Percentiles rank a stretch among this genome's conserved stretches.
Evolutionary conservation across 2,113 vertebrate genomes (phyloP).

Genomic region (Triplophysa tibetana): DNA sequence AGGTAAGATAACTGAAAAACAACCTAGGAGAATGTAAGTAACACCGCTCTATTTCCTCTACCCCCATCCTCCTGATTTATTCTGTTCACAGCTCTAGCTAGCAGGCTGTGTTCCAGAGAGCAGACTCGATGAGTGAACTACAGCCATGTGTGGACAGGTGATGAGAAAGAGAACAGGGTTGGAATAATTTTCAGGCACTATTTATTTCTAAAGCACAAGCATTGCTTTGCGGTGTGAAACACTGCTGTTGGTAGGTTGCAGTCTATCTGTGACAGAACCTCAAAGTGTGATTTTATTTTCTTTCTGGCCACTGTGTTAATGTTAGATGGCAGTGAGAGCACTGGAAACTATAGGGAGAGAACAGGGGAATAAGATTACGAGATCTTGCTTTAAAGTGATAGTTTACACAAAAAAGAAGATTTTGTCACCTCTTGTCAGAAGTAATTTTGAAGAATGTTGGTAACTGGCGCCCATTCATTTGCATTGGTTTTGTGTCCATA

Average conservation of each 20-base stretch:
- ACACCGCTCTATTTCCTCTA: neutral
- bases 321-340: neutral
- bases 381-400: too few relatives aligned
- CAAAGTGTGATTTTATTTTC: neutral
- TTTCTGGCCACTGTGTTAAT: neutral
- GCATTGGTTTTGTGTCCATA: too few relatives aligned
- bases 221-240: conserved; percentile 16
- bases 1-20: neutral
- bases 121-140: conserved; percentile 1
- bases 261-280: neutral
- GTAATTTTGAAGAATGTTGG: too few relatives aligned
- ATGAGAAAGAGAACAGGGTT: conserved; percentile 10
- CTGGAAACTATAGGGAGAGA: neutral
- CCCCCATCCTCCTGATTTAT: neutral
- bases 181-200: neutral
- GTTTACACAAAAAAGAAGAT: too few relatives aligned
- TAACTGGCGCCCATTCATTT: too few relatives aligned
- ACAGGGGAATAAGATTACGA: neutral
- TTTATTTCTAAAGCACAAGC: neutral
- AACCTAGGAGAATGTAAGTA: neutral
- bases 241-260: neutral
- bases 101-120: neutral
- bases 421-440: too few relatives aligned
- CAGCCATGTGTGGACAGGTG: conserved; percentile 17
- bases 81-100: conserved; percentile 16